phyloP scores from a whole-genome alignment of 2,888 invertebrate genomes.

The Podotricha telesiphe region DNA sequence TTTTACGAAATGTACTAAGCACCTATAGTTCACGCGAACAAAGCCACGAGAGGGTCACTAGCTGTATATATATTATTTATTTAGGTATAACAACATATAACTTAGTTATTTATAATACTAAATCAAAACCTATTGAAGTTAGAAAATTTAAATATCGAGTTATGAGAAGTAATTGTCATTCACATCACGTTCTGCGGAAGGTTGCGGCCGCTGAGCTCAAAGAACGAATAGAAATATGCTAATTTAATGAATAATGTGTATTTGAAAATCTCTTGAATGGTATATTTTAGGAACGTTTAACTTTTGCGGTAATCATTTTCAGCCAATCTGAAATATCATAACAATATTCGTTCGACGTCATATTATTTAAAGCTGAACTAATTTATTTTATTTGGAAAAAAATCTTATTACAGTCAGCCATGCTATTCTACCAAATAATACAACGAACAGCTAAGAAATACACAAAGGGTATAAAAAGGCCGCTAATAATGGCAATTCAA shows the following conservation, averaged over 20 bases:
- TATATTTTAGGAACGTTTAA: conserved; percentile 8
- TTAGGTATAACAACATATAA: not conserved
- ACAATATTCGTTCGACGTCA: too few species aligned
- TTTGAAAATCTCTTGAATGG: conserved; percentile 23
- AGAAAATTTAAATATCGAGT: conserved; percentile 32
- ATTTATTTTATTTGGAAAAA: not conserved
- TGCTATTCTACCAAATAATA: conserved; percentile 2
- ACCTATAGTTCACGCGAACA: too few species aligned
- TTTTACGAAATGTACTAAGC: too few species aligned
- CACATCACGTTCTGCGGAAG: conserved; percentile 31
- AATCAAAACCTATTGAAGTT: conserved; percentile 22
- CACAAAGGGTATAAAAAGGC: conserved; percentile 9
- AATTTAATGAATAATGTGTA: conserved; percentile 38
- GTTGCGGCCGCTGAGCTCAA: conserved; percentile 32
- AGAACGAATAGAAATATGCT: conserved; percentile 39
- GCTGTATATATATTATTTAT: not conserved
- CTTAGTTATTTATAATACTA: conserved; percentile 15
- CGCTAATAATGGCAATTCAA: conserved; percentile 39
- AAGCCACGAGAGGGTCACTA: too few species aligned
- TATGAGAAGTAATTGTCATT: conserved; percentile 29
- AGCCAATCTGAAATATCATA: too few species aligned
- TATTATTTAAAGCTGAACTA: too few species aligned
- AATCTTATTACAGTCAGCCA: not conserved
- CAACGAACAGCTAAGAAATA: conserved; percentile 1
- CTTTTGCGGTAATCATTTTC: not conserved